These are phyloP conservation scores for Acrocephalus kingi DNA, from an alignment of 2,113 vertebrate genomes.

Conservation along the genomic window DNA sequence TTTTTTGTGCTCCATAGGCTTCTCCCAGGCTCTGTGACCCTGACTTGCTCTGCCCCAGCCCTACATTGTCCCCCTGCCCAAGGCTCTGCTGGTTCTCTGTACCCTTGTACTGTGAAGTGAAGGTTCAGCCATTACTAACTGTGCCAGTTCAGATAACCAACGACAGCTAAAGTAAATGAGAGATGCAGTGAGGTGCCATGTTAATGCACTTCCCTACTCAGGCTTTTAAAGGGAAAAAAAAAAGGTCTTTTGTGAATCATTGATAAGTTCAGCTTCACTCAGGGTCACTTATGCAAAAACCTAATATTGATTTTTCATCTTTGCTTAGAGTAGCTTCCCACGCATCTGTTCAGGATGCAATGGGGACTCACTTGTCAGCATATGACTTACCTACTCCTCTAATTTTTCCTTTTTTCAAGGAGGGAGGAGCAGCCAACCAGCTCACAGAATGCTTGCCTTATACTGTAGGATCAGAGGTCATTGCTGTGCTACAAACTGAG, in stretches of 20 bases:
- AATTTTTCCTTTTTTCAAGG: conserved; percentile 36
- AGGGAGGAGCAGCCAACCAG: conserved; percentile 18
- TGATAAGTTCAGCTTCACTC: conserved; percentile 51
- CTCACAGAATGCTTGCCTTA: conserved; percentile 42
- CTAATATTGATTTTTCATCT: conserved; percentile 57
- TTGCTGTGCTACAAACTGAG: background rate
- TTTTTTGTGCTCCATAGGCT: background rate
- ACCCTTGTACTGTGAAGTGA: background rate
- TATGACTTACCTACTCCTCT: conserved; percentile 65
- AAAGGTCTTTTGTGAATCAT: conserved; percentile 33
- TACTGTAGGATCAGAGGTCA: background rate
- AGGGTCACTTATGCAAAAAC: conserved; percentile 62
- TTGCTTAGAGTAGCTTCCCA: conserved; percentile 51
- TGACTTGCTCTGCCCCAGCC: background rate
- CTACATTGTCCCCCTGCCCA: accelerated
- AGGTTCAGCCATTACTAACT: background rate
- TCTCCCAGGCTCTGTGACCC: background rate
- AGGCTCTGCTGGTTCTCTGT: background rate
- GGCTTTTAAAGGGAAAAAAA: conserved; percentile 40
- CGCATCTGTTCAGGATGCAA: conserved; percentile 36
- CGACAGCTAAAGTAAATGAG: background rate
- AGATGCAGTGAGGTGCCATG: background rate
- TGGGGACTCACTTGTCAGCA: conserved; percentile 48
- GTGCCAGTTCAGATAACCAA: background rate
- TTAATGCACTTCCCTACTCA: conserved; percentile 25